Evolutionary conservation across 2,113 vertebrate species (phyloP).

Genomic region (Ia io): DNA sequence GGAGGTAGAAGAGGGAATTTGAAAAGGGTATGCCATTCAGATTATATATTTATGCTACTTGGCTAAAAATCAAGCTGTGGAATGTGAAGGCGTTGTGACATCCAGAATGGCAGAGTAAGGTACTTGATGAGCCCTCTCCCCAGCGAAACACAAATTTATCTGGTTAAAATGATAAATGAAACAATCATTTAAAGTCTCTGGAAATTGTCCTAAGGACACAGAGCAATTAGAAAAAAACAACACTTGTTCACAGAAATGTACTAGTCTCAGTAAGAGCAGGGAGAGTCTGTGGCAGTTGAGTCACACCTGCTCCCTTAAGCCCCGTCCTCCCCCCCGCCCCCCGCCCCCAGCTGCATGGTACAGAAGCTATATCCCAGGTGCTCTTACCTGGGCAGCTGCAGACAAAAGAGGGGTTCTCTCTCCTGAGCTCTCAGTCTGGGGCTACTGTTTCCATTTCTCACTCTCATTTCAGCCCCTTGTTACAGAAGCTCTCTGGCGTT

Average conservation of each 20-base stretch:
- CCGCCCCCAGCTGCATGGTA: background rate
- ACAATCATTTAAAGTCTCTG: background rate
- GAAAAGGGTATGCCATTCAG: background rate
- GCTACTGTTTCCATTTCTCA: background rate
- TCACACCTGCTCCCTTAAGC: background rate
- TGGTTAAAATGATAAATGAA: background rate
- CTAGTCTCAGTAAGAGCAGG: background rate
- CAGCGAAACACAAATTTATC: background rate
- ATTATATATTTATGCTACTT: background rate
- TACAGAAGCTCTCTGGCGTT: background rate
- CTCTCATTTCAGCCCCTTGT: background rate
- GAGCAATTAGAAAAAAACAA: background rate
- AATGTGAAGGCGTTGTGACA: background rate
- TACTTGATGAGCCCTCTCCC: background rate
- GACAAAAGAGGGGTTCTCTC: background rate
- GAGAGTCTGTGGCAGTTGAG: background rate
- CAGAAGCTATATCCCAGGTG: background rate
- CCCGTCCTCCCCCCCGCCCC: too few species aligned
- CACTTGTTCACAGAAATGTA: background rate
- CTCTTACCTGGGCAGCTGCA: background rate
- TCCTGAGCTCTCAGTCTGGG: background rate
- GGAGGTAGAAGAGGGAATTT: background rate
- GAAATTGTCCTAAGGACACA: background rate
- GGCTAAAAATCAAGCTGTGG: background rate
- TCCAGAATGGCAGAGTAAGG: background rate